Conservation (phyloP, 2,797 vertebrate species). For the Limosa lapponica region DNA sequence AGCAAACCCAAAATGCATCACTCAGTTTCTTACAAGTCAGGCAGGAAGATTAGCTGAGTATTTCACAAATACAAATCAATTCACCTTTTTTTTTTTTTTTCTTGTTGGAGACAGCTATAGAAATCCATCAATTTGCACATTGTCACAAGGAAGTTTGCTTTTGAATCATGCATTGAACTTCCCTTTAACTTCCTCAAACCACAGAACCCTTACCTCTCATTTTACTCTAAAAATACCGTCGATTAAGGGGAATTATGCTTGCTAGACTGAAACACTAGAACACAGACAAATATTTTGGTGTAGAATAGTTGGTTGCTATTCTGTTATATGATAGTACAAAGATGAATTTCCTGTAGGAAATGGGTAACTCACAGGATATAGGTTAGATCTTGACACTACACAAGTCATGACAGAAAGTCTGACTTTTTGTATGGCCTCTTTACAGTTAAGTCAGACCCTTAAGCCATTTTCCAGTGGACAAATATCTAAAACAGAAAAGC, state of each 20-base stretch:
- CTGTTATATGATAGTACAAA: neutral
- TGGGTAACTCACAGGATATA: neutral
- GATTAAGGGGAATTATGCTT: neutral
- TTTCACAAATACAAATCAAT: neutral
- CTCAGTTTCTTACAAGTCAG: neutral
- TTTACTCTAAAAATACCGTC: neutral
- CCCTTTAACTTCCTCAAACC: neutral
- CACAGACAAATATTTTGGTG: neutral
- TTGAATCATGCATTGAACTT: neutral
- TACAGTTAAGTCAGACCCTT: neutral
- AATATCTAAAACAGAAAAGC: neutral
- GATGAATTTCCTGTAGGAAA: neutral
- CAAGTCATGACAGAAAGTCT: neutral
- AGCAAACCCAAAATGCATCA: neutral
- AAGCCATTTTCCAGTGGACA: neutral
- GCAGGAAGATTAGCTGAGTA: neutral
- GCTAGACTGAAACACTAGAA: neutral
- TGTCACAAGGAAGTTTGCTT: neutral
- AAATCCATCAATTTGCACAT: neutral
- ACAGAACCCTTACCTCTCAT: neutral
- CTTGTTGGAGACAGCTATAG: neutral
- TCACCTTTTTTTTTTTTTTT: neutral
- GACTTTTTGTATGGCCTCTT: neutral
- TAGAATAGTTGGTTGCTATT: neutral
- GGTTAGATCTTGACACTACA: neutral